Percentiles rank a stretch among this genome's conserved stretches.
Conservation (phyloP, 2,113 vertebrate species). For the Cynoglossus semilaevis region DNA sequence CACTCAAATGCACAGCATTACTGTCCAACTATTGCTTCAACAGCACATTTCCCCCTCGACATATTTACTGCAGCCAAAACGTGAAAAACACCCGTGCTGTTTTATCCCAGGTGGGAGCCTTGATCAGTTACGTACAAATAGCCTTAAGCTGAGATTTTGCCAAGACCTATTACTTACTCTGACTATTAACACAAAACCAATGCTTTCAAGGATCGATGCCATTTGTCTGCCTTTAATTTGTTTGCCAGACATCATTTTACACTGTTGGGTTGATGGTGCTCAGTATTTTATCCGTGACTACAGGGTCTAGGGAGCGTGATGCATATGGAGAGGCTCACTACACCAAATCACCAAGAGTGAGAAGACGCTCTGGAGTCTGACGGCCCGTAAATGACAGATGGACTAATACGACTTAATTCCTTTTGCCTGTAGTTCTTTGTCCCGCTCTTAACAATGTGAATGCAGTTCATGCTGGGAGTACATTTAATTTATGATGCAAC, state of each 20-base stretch:
- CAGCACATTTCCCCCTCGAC: constrained; percentile 16
- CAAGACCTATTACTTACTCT: constrained; percentile 39
- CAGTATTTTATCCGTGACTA: constrained; percentile 33
- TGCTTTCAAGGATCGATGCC: constrained; percentile 46
- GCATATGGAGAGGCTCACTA: constrained; percentile 59
- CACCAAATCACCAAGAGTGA: constrained; percentile 50
- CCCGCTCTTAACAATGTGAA: constrained; percentile 30
- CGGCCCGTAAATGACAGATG: constrained; percentile 56
- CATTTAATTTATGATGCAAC: constrained; percentile 40
- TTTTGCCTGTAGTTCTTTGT: constrained; percentile 51
- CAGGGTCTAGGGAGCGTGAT: constrained; percentile 34
- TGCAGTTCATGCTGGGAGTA: constrained; percentile 23
- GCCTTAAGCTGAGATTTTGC: constrained; percentile 35
- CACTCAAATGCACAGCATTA: constrained; percentile 18
- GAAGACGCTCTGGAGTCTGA: constrained; percentile 45
- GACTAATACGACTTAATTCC: constrained; percentile 65
- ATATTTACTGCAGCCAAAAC: constrained; percentile 12
- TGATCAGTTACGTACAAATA: constrained; percentile 32
- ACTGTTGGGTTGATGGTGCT: constrained; percentile 34
- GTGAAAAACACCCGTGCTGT: constrained; percentile 16
- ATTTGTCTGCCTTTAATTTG: constrained; percentile 53
- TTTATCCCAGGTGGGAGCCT: constrained; percentile 19
- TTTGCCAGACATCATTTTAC: constrained; percentile 36
- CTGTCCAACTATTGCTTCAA: constrained; percentile 38
- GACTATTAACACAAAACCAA: constrained; percentile 50